Evolutionary conservation across 2,797 vertebrate genomes (phyloP), one percentile per base, ranked within the genome.

Genomic region (Cyprinodon diabolis): DNA sequence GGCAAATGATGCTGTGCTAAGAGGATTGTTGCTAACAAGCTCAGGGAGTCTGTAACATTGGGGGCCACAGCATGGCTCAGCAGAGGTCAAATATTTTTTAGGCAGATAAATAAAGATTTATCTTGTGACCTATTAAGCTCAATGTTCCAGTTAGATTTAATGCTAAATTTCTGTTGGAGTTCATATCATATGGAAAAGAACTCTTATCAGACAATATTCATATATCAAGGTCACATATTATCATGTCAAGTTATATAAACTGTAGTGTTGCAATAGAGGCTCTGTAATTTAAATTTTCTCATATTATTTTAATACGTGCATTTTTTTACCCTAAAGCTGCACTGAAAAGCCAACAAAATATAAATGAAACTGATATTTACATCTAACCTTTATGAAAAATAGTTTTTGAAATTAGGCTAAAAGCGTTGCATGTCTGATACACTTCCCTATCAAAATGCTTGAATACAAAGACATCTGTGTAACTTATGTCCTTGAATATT

Each of bases 381-480:
- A 21, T 10, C 37, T 10, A 43, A 43, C 19, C 17, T 10, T 11
- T 35, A 43, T 19, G 37, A 25, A 63, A 5, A 5, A 63, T 4
- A 23, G 55, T 56, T 25, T 56, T 3, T 19, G 66, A 68, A 14
- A 17, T 25, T 37, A 71, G 51, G 17, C 19, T 19, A 21, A 55
- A 55, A n/a, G 7, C 37, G 78, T 83, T 52, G 79, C 67, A 69
- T 70, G 40, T 52, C 35, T 80, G 82, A 80, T 77, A 85, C 66
- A 48, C 0, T 60, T 81, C 57, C 79, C 54, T 69, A 90, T 81
- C 83, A 90, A 93, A 93, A 88, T 78, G 88, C 89, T 79, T 66
- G 77, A 82, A 90, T 86, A 90, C 91, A 88, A 49, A 58, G 74
- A 71, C 86, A 90, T 86, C 83, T 55, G n/a, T 55, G 11, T 19